Conservation (phyloP, 2,797 vertebrate species). For the Garrulus glandarius region DNA sequence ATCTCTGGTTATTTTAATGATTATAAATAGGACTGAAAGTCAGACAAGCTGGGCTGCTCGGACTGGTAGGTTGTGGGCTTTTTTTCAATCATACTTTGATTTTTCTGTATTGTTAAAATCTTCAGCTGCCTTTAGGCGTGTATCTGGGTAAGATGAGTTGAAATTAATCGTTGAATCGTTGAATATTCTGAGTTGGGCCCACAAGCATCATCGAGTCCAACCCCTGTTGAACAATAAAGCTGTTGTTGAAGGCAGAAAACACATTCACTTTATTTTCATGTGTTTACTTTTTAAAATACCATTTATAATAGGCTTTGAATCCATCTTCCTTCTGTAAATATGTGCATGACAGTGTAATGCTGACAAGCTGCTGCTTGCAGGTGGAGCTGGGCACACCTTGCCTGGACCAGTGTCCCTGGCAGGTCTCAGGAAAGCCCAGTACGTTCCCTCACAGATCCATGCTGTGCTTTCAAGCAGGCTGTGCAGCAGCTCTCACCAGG, state of each 20-base stretch:
- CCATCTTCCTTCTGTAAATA: not conserved
- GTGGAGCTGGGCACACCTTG: not conserved
- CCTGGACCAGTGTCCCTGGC: not conserved
- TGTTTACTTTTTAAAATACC: not conserved
- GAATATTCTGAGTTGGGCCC: not conserved
- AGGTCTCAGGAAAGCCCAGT: not conserved
- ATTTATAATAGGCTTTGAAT: not conserved
- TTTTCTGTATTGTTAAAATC: not conserved
- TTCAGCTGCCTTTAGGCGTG: not conserved
- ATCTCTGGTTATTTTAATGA: not conserved
- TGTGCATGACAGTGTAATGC: accelerated
- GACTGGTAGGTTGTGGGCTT: no score
- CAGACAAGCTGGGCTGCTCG: not conserved
- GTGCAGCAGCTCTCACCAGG: not conserved
- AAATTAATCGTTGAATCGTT: not conserved
- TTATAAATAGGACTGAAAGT: not conserved
- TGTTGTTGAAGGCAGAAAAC: not conserved
- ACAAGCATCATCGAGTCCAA: not conserved
- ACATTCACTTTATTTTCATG: accelerated
- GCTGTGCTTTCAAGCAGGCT: not conserved
- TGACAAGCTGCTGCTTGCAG: not conserved
- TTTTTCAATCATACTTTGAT: not conserved
- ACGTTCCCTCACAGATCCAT: accelerated
- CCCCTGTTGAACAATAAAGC: not conserved
- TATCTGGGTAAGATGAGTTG: not conserved